These are phyloP conservation scores for Chrosomus eos DNA, from an alignment of 2,797 vertebrate genomes.

Conservation along the genomic window DNA sequence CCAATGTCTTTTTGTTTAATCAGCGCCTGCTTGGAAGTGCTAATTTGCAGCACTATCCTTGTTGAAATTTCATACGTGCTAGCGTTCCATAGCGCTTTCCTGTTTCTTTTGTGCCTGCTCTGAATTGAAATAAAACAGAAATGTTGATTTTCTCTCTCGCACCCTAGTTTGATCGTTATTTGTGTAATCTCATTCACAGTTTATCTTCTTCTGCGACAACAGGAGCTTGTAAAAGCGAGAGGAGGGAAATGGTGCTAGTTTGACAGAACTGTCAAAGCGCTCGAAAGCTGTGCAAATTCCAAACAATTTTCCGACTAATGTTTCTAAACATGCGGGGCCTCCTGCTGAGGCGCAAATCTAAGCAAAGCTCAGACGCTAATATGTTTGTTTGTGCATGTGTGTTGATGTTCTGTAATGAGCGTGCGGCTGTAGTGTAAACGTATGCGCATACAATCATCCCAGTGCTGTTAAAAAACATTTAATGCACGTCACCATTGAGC, in stretches of 20 bases:
- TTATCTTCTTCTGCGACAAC: slow-evolving; percentile 56
- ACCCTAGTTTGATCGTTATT: slow-evolving; percentile 61
- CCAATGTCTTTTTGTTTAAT: slow-evolving; percentile 65
- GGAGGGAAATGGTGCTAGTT: slow-evolving; percentile 63
- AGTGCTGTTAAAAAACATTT: slow-evolving; percentile 77
- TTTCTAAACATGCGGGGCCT: slow-evolving; percentile 78
- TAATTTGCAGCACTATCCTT: slow-evolving; percentile 42
- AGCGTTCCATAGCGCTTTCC: slow-evolving; percentile 54
- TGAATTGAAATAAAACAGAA: slow-evolving; percentile 65
- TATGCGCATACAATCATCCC: slow-evolving; percentile 62
- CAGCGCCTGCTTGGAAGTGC: slow-evolving; percentile 61
- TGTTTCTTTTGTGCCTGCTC: slow-evolving; percentile 60
- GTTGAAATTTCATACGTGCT: slow-evolving; percentile 60
- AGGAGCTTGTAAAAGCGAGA: slow-evolving; percentile 56
- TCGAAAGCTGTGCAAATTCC: slow-evolving; percentile 69
- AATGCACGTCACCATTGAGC: slow-evolving; percentile 65
- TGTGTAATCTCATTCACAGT: slow-evolving; percentile 66
- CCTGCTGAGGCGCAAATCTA: slow-evolving; percentile 69
- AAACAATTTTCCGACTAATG: slow-evolving; percentile 78
- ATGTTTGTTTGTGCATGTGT: slow-evolving; percentile 75
- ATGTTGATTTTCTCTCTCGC: slow-evolving; percentile 57
- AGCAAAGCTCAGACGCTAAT: slow-evolving; percentile 75
- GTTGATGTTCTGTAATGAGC: slow-evolving; percentile 20
- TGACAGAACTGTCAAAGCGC: slow-evolving; percentile 79
- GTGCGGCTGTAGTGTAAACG: slow-evolving; percentile 27